A percentile compares a stretch with the other conserved stretches of the same genome.
Evolutionary conservation across 1,140 invertebrate genomes (phyloP).

Genomic region (Eciton burchellii): DNA sequence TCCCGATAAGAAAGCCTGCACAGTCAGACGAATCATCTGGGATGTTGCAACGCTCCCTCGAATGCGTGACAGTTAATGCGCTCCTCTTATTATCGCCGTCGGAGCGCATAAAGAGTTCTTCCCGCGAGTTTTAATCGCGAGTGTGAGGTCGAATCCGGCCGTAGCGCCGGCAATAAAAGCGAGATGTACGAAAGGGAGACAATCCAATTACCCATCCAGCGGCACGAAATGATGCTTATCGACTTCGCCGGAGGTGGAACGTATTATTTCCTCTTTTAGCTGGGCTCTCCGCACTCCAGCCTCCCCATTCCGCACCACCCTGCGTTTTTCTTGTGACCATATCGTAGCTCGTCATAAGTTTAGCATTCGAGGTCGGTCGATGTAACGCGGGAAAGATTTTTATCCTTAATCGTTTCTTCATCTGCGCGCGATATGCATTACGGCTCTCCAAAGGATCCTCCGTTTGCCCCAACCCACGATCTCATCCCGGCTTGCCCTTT

Average conservation of each 20-base stretch:
- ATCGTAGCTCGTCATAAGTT: conserved; percentile 56
- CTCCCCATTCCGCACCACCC: not conserved
- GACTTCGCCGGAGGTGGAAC: conserved; percentile 62
- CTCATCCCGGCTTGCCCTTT: not conserved
- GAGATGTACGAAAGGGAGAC: conserved; percentile 76
- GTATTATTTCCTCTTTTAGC: conserved; percentile 70
- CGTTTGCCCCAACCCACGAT: not conserved
- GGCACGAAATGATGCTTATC: conserved; percentile 70
- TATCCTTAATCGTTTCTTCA: conserved; percentile 62
- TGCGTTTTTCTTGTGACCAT: not conserved
- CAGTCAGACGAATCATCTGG: conserved; percentile 17
- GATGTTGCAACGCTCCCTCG: conserved; percentile 27
- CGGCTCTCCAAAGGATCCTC: conserved; percentile 32
- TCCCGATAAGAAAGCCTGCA: conserved; percentile 8
- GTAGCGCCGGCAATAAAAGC: conserved; percentile 64
- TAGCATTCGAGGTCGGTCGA: conserved; percentile 1
- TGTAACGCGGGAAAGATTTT: conserved; percentile 54
- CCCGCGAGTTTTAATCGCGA: conserved; percentile 65
- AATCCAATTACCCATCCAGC: conserved; percentile 78
- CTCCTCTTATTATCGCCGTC: conserved; percentile 25
- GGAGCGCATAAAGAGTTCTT: conserved; percentile 45
- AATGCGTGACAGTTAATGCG: conserved; percentile 52
- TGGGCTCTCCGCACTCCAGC: not conserved
- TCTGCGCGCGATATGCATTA: conserved; percentile 41
- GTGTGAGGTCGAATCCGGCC: conserved; percentile 58